Conservation (phyloP, 2,797 vertebrate genomes). For the Liparis tanakae region DNA sequence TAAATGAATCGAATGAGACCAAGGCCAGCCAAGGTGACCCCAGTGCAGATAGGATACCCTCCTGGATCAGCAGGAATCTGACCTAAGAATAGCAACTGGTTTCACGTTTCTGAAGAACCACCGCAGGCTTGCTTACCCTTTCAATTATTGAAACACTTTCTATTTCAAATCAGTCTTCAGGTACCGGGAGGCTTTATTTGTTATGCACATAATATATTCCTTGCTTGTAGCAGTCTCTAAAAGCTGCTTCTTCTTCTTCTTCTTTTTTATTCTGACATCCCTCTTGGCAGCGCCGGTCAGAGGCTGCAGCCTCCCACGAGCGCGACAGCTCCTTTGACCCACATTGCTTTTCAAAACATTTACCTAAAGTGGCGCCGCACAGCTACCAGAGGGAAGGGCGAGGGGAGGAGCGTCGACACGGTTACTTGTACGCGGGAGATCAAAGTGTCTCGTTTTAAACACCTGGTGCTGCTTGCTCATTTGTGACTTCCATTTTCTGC, state of each 20-base stretch:
- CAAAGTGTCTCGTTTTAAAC: slow-evolving; percentile 41
- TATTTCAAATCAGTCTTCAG: slow-evolving; percentile 59
- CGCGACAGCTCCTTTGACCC: slow-evolving; percentile 45
- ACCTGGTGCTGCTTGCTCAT: slow-evolving; percentile 30
- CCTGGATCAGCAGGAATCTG: slow-evolving; percentile 55
- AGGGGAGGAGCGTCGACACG: slow-evolving; percentile 35
- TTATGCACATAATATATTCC: slow-evolving; percentile 55
- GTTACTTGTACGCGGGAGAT: slow-evolving; percentile 33
- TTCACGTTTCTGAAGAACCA: slow-evolving; percentile 50
- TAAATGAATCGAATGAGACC: slow-evolving; percentile 51
- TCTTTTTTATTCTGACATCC: slow-evolving; percentile 32
- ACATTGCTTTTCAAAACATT: slow-evolving; percentile 67
- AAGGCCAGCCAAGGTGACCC: slow-evolving; percentile 56
- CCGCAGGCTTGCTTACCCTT: slow-evolving; percentile 53
- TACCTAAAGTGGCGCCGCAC: slow-evolving; percentile 23
- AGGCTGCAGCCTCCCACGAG: slow-evolving; percentile 55
- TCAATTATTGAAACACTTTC: slow-evolving; percentile 70
- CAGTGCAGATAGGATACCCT: slow-evolving; percentile 37
- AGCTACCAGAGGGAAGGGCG: slow-evolving; percentile 45
- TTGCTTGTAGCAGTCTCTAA: slow-evolving; percentile 34
- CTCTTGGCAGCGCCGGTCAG: slow-evolving; percentile 55
- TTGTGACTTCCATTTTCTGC: slow-evolving; percentile 23
- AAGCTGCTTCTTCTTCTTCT: slow-evolving; percentile 27
- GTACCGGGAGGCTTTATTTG: slow-evolving; percentile 48
- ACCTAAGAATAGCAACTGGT: slow-evolving; percentile 50